A percentile compares a stretch with the other conserved stretches of the same genome.
Conservation (phyloP, 2,113 vertebrate species). For the Varanus komodoensis region DNA sequence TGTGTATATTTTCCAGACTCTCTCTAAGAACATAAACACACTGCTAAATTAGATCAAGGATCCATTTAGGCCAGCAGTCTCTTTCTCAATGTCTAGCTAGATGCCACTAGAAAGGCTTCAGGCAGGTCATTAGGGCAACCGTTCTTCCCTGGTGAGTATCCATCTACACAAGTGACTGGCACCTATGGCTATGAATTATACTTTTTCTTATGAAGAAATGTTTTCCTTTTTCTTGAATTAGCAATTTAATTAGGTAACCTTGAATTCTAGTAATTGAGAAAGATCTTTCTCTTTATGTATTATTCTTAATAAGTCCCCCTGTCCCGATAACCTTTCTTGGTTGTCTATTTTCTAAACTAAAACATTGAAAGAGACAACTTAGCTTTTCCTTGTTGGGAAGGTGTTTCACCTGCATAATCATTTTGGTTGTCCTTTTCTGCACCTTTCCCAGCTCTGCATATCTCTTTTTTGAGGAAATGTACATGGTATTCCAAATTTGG, state of each 20-base stretch:
- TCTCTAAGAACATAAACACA: background rate
- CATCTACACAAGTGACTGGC: background rate
- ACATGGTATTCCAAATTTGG: background rate
- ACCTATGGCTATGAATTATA: background rate
- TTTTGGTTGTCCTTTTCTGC: background rate
- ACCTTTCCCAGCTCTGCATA: too few species aligned
- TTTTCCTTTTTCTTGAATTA: background rate
- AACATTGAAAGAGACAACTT: too few species aligned
- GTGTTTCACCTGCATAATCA: background rate
- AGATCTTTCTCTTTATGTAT: background rate
- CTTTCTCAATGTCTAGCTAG: background rate
- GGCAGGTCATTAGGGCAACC: background rate
- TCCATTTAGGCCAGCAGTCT: background rate
- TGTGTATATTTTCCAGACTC: background rate
- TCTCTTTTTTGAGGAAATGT: background rate
- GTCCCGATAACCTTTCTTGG: background rate
- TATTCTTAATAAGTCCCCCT: background rate
- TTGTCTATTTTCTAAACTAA: background rate
- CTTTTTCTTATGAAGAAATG: background rate
- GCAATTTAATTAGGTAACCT: background rate
- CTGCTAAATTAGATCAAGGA: background rate
- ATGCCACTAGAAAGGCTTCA: too few species aligned
- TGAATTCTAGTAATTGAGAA: background rate
- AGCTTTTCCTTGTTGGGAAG: background rate
- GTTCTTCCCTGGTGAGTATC: too few species aligned